Evolutionary conservation across 2,797 vertebrate species (phyloP), one percentile per base, ranked within the genome.

Genomic region (Halcyon chelicuti): DNA sequence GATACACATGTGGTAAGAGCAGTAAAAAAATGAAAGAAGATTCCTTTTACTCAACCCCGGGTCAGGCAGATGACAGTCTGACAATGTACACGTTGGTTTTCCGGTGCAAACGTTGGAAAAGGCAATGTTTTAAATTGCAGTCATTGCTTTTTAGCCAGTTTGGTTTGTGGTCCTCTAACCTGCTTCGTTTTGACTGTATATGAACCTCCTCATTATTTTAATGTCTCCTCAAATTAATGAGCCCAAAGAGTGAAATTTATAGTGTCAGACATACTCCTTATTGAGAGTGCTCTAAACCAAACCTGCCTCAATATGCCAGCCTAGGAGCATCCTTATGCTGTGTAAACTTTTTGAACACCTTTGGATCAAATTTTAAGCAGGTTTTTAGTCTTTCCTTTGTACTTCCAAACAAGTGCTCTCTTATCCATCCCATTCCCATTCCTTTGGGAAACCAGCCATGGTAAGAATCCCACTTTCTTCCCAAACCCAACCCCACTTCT

Each of bases 401-500:
- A 14, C 16, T 76, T 52, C 28, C 23, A 91, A 71, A 37, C 2
- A 60, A 70, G 77, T 31, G 2, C 3, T 33, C 7, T 86, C n/a
- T 37, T 29, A 37, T 33, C 3, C 22, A 83, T 5, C 11, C 42
- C 39, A 40, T 44, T 31, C 7, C 14, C 31, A 4, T 63, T 35
- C 0, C 0, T 0, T 72, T 65, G 18, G 40, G 12, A 73, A 35
- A 57, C 2, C 17, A 76, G 19, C 18, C 3, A 0, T 16, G 39
- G 16, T 9, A 28, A 70, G 44, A 20, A 73, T 15, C 26, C 9
- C 12, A 7, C 35, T 61, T 67, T 55, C 15, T 25, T 67, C 22
- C 23, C 16, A 55, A 61, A 51, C 21, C 55, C 65, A 58, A 9
- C 2, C 8, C 12, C 39, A 2, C 14, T 35, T 49, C 52, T 76